Conservation (phyloP, 1,140 invertebrate species). For the Euglossa dilemma region DNA sequence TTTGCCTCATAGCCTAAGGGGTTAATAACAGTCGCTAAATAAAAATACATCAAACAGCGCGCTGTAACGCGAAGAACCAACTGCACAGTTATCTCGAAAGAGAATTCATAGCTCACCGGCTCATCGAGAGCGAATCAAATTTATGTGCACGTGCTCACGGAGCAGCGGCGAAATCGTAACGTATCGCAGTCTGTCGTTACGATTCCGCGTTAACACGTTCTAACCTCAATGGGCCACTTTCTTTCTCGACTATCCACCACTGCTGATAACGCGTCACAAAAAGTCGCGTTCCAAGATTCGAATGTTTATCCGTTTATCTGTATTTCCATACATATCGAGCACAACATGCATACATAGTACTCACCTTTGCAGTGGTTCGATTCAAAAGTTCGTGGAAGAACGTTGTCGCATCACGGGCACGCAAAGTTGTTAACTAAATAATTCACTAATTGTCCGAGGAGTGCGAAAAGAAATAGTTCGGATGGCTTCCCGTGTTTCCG, state of each 20-base stretch:
- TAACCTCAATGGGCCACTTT: not conserved
- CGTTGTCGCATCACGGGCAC: not conserved
- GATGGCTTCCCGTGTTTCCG: not conserved
- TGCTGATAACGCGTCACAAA: too few species aligned
- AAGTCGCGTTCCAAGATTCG: not conserved
- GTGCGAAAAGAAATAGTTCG: not conserved
- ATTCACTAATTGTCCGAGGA: not conserved
- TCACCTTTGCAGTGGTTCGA: slow-evolving; percentile 3
- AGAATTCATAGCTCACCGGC: not conserved
- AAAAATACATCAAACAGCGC: not conserved
- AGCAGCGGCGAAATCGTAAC: not conserved
- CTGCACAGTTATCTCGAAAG: not conserved
- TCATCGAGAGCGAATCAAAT: not conserved
- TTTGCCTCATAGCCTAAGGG: too few species aligned
- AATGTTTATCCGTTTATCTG: not conserved
- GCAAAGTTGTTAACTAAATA: not conserved
- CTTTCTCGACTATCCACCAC: not conserved
- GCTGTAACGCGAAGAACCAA: not conserved
- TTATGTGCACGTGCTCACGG: not conserved
- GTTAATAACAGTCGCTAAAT: too few species aligned
- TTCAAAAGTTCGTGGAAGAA: not conserved
- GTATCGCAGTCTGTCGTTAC: not conserved
- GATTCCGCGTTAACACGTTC: not conserved
- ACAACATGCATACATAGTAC: not conserved
- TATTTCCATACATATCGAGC: not conserved